Percentiles rank a stretch among this genome's conserved stretches.
Evolutionary conservation across 2,888 invertebrate species (phyloP).

Genomic region (Ypsolopha scabrella): DNA sequence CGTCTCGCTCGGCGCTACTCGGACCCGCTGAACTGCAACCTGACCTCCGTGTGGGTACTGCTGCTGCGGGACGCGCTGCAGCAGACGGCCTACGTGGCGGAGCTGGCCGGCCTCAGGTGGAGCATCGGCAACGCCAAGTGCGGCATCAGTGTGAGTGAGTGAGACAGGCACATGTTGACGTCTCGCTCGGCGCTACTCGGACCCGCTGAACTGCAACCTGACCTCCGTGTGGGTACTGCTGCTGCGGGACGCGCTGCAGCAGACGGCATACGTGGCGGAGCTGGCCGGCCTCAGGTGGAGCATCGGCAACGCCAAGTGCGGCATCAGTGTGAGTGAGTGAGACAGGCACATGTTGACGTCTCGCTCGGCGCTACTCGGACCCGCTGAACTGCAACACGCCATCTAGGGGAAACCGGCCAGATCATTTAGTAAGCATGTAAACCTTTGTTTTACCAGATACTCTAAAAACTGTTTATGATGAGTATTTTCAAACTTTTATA

Average conservation of each 20-base stretch:
- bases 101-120: constrained; percentile 89
- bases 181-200: constrained; percentile 87
- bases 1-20: constrained; percentile 87
- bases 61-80: constrained; percentile 88
- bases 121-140: constrained; percentile 82
- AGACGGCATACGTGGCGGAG: constrained; percentile 93
- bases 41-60: constrained; percentile 79
- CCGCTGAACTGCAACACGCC: constrained; percentile 86
- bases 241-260: constrained; percentile 88
- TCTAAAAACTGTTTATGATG: too few species aligned
- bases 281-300: constrained; percentile 89
- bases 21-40: constrained; percentile 86
- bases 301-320: constrained; percentile 83
- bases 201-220: constrained; percentile 86
- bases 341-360: too few species aligned
- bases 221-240: constrained; percentile 79
- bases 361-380: constrained; percentile 88
- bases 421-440: too few species aligned
- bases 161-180: too few species aligned
- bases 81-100: constrained; percentile 94
- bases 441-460: too few species aligned
- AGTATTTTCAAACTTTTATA: too few species aligned
- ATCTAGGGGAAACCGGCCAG: too few species aligned
- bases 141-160: constrained; percentile 82
- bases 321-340: constrained; percentile 83